Percentiles rank a stretch among this genome's conserved stretches.
Conservation (phyloP, 1,140 invertebrate species). For the Plectrocnemia conspersa region DNA sequence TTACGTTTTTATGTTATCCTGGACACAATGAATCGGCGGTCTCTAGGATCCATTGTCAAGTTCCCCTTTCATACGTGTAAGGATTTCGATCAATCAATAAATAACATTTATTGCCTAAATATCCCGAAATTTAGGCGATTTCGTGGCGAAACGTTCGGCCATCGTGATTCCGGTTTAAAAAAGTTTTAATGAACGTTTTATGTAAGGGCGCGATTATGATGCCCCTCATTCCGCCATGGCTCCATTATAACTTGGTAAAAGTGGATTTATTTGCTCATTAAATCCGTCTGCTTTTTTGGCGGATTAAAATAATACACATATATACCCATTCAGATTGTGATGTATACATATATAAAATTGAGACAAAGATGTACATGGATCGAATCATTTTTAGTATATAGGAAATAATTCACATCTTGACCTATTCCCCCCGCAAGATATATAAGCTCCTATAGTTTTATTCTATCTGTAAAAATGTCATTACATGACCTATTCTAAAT, state of each 20-base stretch:
- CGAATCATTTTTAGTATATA: no score
- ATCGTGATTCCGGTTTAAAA: slow-evolving; percentile 18
- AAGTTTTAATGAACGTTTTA: slow-evolving; percentile 35
- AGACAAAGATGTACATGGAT: no score
- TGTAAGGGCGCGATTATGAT: slow-evolving; percentile 26
- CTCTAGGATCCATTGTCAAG: slow-evolving; percentile 23
- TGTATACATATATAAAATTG: no score
- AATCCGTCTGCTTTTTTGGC: neutral
- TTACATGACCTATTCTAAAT: no score
- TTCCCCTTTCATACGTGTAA: neutral
- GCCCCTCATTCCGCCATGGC: slow-evolving; percentile 9
- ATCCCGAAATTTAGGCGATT: no score
- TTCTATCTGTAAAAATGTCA: no score
- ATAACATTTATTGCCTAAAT: slow-evolving; percentile 7
- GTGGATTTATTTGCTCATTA: slow-evolving; percentile 22
- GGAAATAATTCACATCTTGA: no score
- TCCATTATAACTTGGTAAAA: slow-evolving; percentile 11
- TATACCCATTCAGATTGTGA: no score
- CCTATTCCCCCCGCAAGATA: no score
- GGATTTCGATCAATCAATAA: slow-evolving; percentile 14
- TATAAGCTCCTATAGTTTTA: neutral
- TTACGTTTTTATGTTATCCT: slow-evolving; percentile 34
- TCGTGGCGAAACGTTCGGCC: no score
- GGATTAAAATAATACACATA: no score
- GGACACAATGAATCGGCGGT: slow-evolving; percentile 33